Evolutionary conservation across 2,113 vertebrate species (phyloP).

Genomic region (Onychorhynchus coronatus): DNA sequence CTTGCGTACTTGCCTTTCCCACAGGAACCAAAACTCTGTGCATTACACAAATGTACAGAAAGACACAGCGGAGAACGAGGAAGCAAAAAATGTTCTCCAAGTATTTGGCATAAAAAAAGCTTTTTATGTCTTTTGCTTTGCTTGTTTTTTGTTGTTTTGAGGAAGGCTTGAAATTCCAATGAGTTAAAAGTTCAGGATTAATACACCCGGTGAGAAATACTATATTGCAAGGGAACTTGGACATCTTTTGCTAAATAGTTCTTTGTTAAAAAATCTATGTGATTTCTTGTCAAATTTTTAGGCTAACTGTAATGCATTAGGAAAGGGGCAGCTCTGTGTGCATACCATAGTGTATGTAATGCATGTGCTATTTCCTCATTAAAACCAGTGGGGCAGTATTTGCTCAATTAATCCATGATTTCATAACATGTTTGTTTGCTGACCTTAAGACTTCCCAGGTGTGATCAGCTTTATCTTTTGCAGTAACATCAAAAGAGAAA

Average conservation of each 20-base stretch:
- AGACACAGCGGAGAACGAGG: background rate
- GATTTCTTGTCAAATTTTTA: background rate
- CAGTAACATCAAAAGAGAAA: constrained; percentile 37
- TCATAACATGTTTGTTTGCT: background rate
- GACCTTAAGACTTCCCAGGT: background rate
- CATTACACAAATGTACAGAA: background rate
- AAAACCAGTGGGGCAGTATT: background rate
- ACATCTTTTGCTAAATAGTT: background rate
- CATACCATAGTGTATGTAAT: background rate
- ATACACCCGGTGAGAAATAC: background rate
- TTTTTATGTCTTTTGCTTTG: background rate
- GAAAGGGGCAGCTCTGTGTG: background rate
- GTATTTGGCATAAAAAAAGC: background rate
- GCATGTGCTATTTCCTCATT: background rate
- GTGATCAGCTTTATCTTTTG: constrained; percentile 4
- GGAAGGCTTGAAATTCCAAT: background rate
- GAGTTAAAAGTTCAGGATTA: background rate
- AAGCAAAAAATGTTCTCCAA: background rate
- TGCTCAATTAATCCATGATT: background rate
- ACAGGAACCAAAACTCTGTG: background rate
- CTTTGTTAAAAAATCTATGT: background rate
- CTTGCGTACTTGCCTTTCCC: background rate
- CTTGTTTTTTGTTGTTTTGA: background rate
- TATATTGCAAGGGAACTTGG: background rate
- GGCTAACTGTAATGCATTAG: background rate